phyloP scores from a whole-genome alignment of 30 jellyfish, hydroid and myxozoan genomes.

The Hydractinia symbiolongicarpus region DNA sequence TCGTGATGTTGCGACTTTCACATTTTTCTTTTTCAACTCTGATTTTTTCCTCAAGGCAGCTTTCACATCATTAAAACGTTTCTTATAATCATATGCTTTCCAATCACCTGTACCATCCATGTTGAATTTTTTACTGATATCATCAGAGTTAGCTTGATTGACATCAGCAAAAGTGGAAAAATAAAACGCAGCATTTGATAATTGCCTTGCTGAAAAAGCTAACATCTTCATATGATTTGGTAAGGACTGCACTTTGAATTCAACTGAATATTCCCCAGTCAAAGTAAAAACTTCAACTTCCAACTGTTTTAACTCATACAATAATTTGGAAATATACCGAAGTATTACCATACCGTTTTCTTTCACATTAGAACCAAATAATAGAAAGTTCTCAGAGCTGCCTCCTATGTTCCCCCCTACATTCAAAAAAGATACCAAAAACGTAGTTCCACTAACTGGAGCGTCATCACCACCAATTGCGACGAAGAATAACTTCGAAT shows the following conservation, averaged over 20 bases:
- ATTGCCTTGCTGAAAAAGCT: background rate
- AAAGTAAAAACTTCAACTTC: background rate
- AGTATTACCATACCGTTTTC: background rate
- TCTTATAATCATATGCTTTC: background rate
- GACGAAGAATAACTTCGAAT: background rate
- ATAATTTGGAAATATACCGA: background rate
- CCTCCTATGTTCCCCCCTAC: background rate
- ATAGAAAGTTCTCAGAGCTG: background rate
- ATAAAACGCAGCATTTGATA: background rate
- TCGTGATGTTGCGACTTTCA: background rate
- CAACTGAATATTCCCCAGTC: background rate
- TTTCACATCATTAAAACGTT: background rate
- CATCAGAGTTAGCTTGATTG: background rate
- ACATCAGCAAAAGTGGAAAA: slow-evolving; percentile 6
- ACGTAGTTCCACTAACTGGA: background rate
- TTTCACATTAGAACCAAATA: background rate
- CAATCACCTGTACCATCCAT: too few relatives aligned
- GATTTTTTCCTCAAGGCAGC: background rate
- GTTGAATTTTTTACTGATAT: too few relatives aligned
- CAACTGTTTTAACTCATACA: background rate
- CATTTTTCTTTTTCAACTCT: background rate
- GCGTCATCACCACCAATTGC: slow-evolving; percentile 4
- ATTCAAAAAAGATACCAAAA: background rate
- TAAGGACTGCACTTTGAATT: background rate
- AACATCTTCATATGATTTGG: background rate